Evolutionary conservation across 2,797 vertebrate species (phyloP), one percentile per base, ranked within the genome.

Genomic region (Crenuchus spilurus): DNA sequence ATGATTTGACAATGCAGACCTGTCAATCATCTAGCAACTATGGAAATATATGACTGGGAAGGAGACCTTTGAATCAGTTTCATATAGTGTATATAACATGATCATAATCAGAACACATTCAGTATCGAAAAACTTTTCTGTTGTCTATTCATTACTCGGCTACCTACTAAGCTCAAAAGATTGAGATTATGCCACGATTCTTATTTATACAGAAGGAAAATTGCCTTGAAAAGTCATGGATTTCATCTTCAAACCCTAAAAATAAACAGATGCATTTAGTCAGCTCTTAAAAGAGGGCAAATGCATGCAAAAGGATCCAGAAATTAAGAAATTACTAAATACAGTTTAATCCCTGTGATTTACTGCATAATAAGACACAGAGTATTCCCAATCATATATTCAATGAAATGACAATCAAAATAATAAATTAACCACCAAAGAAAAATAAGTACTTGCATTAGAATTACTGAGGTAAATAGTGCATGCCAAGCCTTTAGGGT

Each of bases 401-500:
- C 39, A 78, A 51, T 4, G 1, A 41, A 66, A 61, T 3, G 58
- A 4, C 54, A 39, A 72, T 72, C 48, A 57, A 39, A 57, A 28
- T 49, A 13, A 13, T 5, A 60, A 20, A 35, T 42, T 41, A 42
- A 73, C 55, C 67, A 18, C 39, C 71, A 70, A 78, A 76, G 51
- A 76, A 72, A 73, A 84, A 81, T 44, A 58, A 79, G 80, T 92
- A 93, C 91, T 93, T 93, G 91, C 91, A 90, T 92, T 86, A 76
- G 77, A 81, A 75, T 88, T 84, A 85, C 84, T 88, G 72, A 92
- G 89, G 84, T 86, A 90, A 88, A 92, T 86, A 30, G 90, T 91
- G 87, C 91, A 93, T 90, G 91, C 88, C 83, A 92, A 91, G 87
- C 84, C 84, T 78, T 88, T 91, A 62, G 88, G 87, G 72, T 88